Evolutionary conservation across 2,113 vertebrate species (phyloP), one percentile per base, ranked within the genome.

Genomic region (Gila orcuttii): DNA sequence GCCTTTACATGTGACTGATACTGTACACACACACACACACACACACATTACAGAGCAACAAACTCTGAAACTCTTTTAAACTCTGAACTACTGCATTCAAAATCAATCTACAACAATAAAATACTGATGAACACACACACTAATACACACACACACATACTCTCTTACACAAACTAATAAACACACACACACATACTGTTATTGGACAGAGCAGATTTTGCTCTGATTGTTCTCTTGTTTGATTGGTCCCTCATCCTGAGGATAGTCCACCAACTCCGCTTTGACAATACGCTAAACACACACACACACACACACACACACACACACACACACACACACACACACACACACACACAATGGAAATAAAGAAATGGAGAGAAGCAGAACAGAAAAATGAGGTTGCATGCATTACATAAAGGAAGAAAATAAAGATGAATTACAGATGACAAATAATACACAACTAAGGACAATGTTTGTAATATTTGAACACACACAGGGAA

Each of bases 241-340:
- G 89, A 88, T 71, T 90, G 94, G 92, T 90, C 94, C 94, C 95
- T 94, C 97, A 90, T 98, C 97, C 93, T 99, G 97, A 25, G 94
- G 96, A 90, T 97, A 98, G 92, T 96, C 94, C 95, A 98, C 97
- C 96, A 99, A 94, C 94, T 96, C 96, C 91, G 97, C 97, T 95
- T 96, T 97, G 93, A 99, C 96, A 92, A 99, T 95, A 94, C 86
- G 95, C 98, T 99, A 95, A 93, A 92, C 93, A 91, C 86, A 33
- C 83, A 88, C 21, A 60, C 15, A n/a, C 55, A 76, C 5, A 50
- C 36, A 57, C 64, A 80, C 47, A 62, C 50, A 74, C 60, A 79
- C 39, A 73, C 76, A 77, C 82, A 83, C 69, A 82, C 25, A 33
- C 83, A 88, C 19, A 60, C 15, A 31, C 57, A 92, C 93, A 91